phyloP scores from a whole-genome alignment of 2,888 invertebrate species.

The Aphidius colemani region DNA sequence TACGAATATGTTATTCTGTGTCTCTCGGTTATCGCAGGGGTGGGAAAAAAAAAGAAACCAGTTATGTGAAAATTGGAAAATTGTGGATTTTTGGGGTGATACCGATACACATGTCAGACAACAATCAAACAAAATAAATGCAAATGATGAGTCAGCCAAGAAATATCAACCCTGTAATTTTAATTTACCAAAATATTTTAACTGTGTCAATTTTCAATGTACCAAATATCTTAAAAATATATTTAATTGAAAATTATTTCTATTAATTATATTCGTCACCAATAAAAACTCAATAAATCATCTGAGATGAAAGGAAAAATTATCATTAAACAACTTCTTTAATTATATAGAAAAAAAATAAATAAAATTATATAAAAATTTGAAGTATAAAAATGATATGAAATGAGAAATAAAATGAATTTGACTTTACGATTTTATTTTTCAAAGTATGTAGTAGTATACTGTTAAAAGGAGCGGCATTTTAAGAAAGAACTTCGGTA shows the following conservation, averaged over 20 bases:
- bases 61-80: slow-evolving; percentile 25
- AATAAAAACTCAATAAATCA: too few species aligned
- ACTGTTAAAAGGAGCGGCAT: not conserved
- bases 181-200: not conserved
- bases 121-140: not conserved
- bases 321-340: too few species aligned
- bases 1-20: slow-evolving; percentile 35
- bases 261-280: too few species aligned
- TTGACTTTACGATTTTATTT: too few species aligned
- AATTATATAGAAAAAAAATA: not conserved
- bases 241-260: too few species aligned
- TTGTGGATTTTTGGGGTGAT: slow-evolving; percentile 52
- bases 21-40: slow-evolving; percentile 27
- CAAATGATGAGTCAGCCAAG: not conserved
- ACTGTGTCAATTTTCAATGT: too few species aligned
- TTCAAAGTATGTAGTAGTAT: too few species aligned
- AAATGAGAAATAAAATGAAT: too few species aligned
- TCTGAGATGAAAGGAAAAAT: too few species aligned
- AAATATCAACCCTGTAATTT: not conserved
- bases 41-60: slow-evolving; percentile 26
- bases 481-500: slow-evolving; percentile 37
- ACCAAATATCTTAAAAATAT: too few species aligned
- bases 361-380: not conserved
- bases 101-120: slow-evolving; percentile 47
- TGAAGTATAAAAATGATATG: too few species aligned